A percentile compares a stretch with the other conserved stretches of the same genome.
Evolutionary conservation across 2,113 vertebrate species (phyloP).

Genomic region (Ariopsis seemanni): DNA sequence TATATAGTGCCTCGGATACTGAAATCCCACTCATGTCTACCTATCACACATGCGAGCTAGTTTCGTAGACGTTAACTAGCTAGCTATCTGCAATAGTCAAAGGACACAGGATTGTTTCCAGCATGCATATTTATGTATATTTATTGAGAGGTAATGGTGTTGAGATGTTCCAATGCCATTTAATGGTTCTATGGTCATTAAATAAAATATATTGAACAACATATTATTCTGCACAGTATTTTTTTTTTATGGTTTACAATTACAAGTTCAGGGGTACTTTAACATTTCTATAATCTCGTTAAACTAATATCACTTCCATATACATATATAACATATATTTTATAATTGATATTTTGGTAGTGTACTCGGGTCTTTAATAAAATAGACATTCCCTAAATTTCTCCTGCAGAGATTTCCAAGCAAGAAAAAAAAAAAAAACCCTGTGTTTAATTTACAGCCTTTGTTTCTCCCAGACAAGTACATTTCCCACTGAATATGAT

Average conservation of each 20-base stretch:
- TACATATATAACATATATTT: constrained; percentile 49
- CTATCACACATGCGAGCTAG: background rate
- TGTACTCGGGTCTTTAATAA: constrained; percentile 62
- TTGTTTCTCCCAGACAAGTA: constrained; percentile 15
- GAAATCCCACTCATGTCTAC: background rate
- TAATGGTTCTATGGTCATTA: background rate
- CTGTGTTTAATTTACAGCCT: constrained; percentile 63
- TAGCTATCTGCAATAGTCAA: background rate
- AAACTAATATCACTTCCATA: constrained; percentile 58
- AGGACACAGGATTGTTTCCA: background rate
- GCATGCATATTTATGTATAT: background rate
- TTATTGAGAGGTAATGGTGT: background rate
- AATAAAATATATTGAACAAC: background rate
- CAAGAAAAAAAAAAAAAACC: constrained; percentile 71
- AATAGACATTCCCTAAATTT: constrained; percentile 66
- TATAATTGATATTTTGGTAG: constrained; percentile 50
- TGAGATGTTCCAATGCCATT: background rate
- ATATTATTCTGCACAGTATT: background rate
- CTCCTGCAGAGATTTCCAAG: constrained; percentile 66
- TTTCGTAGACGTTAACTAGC: background rate
- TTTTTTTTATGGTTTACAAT: background rate
- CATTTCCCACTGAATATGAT: constrained; percentile 15
- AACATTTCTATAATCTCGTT: constrained; percentile 61
- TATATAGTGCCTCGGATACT: background rate
- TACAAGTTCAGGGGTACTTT: constrained; percentile 23